Evolutionary conservation across 37 sponge, comb jelly and placozoan genomes (phyloP).

Genomic region (Cliona cf. orientalis): DNA sequence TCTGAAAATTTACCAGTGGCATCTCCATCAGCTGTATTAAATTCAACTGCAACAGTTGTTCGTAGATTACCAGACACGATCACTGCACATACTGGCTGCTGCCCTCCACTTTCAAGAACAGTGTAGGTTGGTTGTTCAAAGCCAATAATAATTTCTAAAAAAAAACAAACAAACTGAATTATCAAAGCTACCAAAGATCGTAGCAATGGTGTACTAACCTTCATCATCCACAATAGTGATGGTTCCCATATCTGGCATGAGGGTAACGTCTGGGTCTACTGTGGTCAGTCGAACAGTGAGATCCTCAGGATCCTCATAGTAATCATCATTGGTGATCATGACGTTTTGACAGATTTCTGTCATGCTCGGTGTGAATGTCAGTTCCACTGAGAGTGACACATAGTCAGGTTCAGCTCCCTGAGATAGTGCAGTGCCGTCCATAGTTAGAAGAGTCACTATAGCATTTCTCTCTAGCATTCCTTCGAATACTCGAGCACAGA

Average conservation of each 20-base stretch:
- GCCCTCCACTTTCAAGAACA: not conserved
- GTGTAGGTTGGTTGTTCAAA: not conserved
- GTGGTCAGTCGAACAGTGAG: not conserved
- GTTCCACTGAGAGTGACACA: not conserved
- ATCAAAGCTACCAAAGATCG: not conserved
- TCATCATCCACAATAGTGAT: conserved; percentile 43
- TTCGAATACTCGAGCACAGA: not conserved
- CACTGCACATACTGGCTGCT: conserved; percentile 4
- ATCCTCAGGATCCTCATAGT: not conserved
- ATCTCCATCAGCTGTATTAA: not conserved
- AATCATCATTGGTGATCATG: not conserved
- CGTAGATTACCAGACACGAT: not conserved
- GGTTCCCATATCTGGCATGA: conserved; percentile 18
- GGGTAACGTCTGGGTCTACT: not conserved
- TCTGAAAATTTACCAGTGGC: conserved; percentile 18
- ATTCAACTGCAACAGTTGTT: not conserved
- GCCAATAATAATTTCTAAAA: conserved; percentile 9
- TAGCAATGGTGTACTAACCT: conserved; percentile 13
- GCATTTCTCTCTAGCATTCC: not conserved
- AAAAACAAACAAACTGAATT: not conserved
- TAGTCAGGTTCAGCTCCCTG: not conserved
- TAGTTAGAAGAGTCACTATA: not conserved
- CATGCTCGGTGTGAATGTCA: not conserved
- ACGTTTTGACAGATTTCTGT: not conserved
- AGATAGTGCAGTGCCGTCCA: not conserved